Percentiles rank a stretch among this genome's conserved stretches.
phyloP scores from a whole-genome alignment of 2,888 invertebrate species.

The Anoplius nigerrimus region DNA sequence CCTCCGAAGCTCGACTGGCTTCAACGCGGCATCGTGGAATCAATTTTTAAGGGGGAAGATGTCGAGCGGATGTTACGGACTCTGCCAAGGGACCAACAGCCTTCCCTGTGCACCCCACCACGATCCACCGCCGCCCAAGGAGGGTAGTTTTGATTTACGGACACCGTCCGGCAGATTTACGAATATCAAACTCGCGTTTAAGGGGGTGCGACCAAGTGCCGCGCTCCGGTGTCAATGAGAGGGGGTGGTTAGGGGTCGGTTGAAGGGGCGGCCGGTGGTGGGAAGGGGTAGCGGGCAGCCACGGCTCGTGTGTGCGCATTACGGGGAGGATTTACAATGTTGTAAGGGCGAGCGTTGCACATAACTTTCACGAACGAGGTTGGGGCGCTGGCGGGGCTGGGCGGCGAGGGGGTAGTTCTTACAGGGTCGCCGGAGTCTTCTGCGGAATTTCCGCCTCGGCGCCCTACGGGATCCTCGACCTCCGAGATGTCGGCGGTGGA shows the following conservation, averaged over 20 bases:
- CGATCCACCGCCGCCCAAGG: slow-evolving; percentile 12
- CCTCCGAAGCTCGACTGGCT: slow-evolving; percentile 16
- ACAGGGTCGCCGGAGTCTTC: slow-evolving; percentile 18
- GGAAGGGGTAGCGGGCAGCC: background rate
- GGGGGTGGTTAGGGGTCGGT: slow-evolving; percentile 22
- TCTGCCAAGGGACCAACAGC: slow-evolving; percentile 31
- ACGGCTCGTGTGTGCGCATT: slow-evolving; percentile 56
- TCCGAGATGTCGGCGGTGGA: slow-evolving; percentile 1
- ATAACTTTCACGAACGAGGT: slow-evolving; percentile 40
- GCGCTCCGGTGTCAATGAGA: too few species aligned
- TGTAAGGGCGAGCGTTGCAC: slow-evolving; percentile 49
- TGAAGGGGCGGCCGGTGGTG: too few species aligned
- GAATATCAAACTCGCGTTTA: slow-evolving; percentile 73
- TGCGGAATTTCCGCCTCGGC: slow-evolving; percentile 30
- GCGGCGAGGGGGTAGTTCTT: slow-evolving; percentile 41
- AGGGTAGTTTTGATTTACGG: slow-evolving; percentile 74
- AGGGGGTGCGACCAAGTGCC: slow-evolving; percentile 42
- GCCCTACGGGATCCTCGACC: background rate
- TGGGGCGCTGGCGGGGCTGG: too few species aligned
- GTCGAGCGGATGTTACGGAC: slow-evolving; percentile 70
- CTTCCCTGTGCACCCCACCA: too few species aligned
- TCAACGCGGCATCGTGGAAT: slow-evolving; percentile 52
- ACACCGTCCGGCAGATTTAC: slow-evolving; percentile 72
- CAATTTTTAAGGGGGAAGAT: slow-evolving; percentile 70
- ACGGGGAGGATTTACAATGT: slow-evolving; percentile 54